phyloP scores from a whole-genome alignment of 2,797 vertebrate species.

The Decapterus maruadsi region DNA sequence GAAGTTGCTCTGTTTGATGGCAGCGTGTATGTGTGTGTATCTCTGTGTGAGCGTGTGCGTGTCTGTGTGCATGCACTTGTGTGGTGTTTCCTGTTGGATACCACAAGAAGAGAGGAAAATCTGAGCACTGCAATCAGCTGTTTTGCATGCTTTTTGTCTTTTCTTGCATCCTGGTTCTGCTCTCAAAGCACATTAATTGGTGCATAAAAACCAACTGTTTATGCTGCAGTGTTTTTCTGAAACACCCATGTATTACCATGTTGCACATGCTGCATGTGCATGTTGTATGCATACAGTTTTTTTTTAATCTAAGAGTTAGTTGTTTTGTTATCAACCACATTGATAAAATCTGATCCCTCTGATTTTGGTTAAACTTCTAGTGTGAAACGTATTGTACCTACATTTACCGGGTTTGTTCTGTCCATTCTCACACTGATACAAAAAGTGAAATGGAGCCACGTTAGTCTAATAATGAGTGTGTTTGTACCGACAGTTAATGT shows the following conservation, averaged over 20 bases:
- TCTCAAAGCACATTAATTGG: conserved; percentile 10
- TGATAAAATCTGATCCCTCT: background rate
- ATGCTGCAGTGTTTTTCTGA: background rate
- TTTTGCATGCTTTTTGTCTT: conserved; percentile 10
- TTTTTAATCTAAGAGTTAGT: no score
- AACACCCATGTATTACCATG: background rate
- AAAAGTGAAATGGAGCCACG: background rate
- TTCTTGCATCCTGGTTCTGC: conserved; percentile 20
- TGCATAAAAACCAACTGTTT: conserved; percentile 20
- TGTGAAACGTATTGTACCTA: background rate
- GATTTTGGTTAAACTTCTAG: no score
- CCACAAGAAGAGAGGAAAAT: conserved; percentile 52
- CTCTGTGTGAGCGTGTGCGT: conserved; percentile 18
- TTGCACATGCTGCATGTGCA: background rate
- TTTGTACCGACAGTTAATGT: background rate
- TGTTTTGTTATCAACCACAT: no score
- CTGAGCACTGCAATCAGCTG: conserved; percentile 36
- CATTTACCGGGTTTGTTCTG: background rate
- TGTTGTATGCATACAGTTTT: no score
- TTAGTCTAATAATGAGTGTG: background rate
- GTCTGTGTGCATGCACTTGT: conserved; percentile 16
- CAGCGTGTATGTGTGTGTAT: conserved; percentile 7
- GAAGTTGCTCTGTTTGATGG: conserved; percentile 34
- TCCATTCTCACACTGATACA: background rate
- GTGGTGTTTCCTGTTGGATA: conserved; percentile 32